Evolutionary conservation across 2,888 invertebrate genomes (phyloP), one percentile per base, ranked within the genome.

Genomic region (Leucozona laternaria): DNA sequence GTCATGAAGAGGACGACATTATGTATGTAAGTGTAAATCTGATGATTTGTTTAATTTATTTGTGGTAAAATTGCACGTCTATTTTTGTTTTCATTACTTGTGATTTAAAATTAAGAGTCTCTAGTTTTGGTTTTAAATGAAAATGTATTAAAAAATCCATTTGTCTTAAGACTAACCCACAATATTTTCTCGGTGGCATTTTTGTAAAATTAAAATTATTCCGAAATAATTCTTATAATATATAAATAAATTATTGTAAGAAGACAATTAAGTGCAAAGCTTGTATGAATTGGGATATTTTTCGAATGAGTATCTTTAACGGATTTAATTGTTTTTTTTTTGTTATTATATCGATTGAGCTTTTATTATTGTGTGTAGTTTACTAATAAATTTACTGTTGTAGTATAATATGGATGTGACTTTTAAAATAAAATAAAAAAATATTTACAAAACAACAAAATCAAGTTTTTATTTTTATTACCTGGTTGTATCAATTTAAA

Each of bases 61-160:
- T 66, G 10, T 55, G 71, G 45, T 7, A 45, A 22, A 13, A 55
- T 57, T 15, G 73, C 58, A 55, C 43, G 37, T 71, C 62, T 40
- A 0, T 20, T 45, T 70, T 48, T 66, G 45, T 71, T 43, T 31
- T 55, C 22, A 50, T 68, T 31, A n/a, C n/a, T 83, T 80, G 78
- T 68, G 78, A 78, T 78, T 70, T 83, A 78, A 60, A 75, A 43
- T 60, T 75, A 68, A 70, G 73, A 20, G 50, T 20, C 48, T 25
- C 43, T 17, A 34, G n/a, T 58, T 31, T 48, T 40, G 3, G 3
- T 76, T 45, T 34, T 10, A 55, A 43, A 60, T 37, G 37, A 60
- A 20, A 62, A 17, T 31, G n/a, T 66, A n/a, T 28, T 60, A 28
- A 66, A 75, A 80, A 55, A 25, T 72, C 1, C n/a, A 22, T 43